Evolutionary conservation across 1,140 invertebrate species (phyloP), one percentile per base, ranked within the genome.

Genomic region (Musca domestica): DNA sequence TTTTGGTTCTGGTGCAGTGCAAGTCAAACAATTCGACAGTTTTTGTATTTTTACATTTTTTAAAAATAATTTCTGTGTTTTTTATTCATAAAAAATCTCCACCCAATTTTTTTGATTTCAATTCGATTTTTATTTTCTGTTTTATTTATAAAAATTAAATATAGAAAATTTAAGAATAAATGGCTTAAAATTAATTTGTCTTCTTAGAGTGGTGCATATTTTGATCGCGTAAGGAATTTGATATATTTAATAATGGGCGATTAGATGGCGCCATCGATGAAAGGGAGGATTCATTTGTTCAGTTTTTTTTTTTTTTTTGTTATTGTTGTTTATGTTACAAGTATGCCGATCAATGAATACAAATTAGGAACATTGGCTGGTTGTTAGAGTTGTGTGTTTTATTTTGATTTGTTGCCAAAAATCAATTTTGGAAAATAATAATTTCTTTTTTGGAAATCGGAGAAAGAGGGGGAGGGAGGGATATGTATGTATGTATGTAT

Each of bases 21-120:
- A 41, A 41, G 4, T 41, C 10, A 41, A 41, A 41, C 34, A 9
- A 41, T 9, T 41, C 10, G 34, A 41, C 10, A 41, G 10, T 12
- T 30, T n/a, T 23, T 64, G 19, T 64, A 47, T 20, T 64, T 64
- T n/a, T 41, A 61, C n/a, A n/a, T 56, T 47, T 64, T 47, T 20
- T 46, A 47, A 64, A 47, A 64, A 17, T 41, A 46, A 14, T 20
- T 23, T 17, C 47, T 64, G 69, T 54, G 54, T 30, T 51, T 51
- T 20, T 19, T 51, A 10, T 51, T 19, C 12, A 70, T 69, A 30
- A 25, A 64, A 71, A 68, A 74, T 71, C 77, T 80, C 77, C 77
- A 80, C 77, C 77, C 77, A 80, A 69, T 78, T 80, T 80, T 75
- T 61, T 61, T 61, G 34, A 61, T 61, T 61, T 61, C 56, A 61